Base-by-base conservation (phyloP, 2,113 vertebrate genomes). In the Speoplatyrhinus poulsoni region DNA sequence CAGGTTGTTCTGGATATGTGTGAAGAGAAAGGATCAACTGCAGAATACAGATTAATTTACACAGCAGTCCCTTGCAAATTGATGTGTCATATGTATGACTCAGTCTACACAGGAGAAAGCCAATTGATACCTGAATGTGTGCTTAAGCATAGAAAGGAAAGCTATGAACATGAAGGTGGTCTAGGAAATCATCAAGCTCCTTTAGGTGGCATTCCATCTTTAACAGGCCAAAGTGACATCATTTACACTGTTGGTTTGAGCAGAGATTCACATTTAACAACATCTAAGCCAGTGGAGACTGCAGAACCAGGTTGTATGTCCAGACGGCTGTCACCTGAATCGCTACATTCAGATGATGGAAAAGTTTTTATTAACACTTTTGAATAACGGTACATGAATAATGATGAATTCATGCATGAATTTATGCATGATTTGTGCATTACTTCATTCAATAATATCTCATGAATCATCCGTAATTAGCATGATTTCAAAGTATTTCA, bases 11-110 rank as follows among this genome's bases (percentile, higher is more conserved):
- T 46, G 3, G 65, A 67, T n/a, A 41, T 26, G 3, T 47, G 15
- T 26, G 54, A 58, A 26, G 54, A 41, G 11, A 58, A 17, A 9
- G 12, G 9, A 59, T 67, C 7, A 3, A 11, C 46, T 48, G 17
- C 17, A 57, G 46, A 67, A 49, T 67, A 67, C 48, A 58, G n/a
- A 19, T 46, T 71, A 12, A 46, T 71, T 33, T 64, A 64, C 54
- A 59, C 63, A n/a, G 26, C 54, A 58, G 61, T 57, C 49, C 69
- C 61, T 15, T 64, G 36, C 69, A 71, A 36, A 13, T 57, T 71
- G 53, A 71, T 71, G 36, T 19, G 46, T 17, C 54, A 71, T 59
- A 50, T 47, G 54, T 64, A 33, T 48, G 69, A 71, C 53, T 46
- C 53, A 50, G 15, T 16, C 1, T 71, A 71, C 47, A 64, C 50